A percentile compares a stretch with the other conserved stretches of the same genome.
Evolutionary conservation across 2,113 vertebrate species (phyloP).

Genomic region (Pterocles gutturalis): DNA sequence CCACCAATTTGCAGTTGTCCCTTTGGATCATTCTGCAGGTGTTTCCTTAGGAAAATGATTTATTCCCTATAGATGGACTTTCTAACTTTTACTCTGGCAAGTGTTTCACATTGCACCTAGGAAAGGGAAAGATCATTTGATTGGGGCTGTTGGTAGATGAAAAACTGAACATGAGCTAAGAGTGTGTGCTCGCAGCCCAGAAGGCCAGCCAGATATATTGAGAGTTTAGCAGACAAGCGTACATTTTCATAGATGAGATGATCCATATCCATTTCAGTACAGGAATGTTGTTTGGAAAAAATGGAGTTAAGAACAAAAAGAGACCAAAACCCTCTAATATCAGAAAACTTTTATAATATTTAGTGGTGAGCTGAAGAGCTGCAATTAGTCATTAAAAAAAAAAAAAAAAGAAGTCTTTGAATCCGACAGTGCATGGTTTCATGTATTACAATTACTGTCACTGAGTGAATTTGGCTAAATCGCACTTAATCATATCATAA

Average conservation of each 20-base stretch:
- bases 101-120: not conserved
- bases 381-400: conserved; percentile 9
- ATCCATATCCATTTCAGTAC: conserved; percentile 47
- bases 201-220: not conserved
- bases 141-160: not conserved
- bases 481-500: not conserved
- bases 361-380: not conserved
- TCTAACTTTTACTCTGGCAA: not conserved
- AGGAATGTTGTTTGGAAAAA: not conserved
- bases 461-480: not conserved
- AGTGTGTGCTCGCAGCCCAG: not conserved
- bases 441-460: not conserved
- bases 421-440: not conserved
- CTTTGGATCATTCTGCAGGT: not conserved
- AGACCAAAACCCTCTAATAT: not conserved
- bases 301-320: not conserved
- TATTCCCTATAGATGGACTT: not conserved
- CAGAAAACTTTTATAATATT: conserved; percentile 6
- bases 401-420: not conserved
- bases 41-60: not conserved
- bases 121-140: not conserved
- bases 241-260: conserved; percentile 50
- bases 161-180: not conserved
- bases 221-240: conserved; percentile 55
- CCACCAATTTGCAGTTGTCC: not conserved